Base-by-base conservation (phyloP, 1,140 invertebrate species). In the Drosophila tristis region DNA sequence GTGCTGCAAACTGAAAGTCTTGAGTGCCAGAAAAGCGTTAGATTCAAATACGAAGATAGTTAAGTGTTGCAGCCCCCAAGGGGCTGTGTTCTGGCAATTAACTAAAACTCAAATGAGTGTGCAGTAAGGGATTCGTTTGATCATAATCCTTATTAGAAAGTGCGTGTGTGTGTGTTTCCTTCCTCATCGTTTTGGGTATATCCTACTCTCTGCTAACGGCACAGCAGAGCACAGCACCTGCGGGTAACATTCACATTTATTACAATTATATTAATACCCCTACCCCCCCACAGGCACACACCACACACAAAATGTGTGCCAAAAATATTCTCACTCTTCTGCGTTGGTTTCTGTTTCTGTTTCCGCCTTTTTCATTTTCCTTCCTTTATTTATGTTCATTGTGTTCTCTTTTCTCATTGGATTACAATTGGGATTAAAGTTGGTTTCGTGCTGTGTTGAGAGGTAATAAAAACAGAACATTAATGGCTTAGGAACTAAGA, bases 181-280 rank as follows among this genome's bases (percentile, higher is more conserved):
- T 39, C 11, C 35, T 13, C 35, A 13, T 39, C 35, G 35, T 35
- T 35, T 35, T 8, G 9, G 31, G 31, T 11, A 8, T 9, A 35
- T 35, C 31, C 2, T 5, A 9, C 23, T 16, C 8, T 23, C 1
- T 23, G 31, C 5, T n/a, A 39, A 39, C 4, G 13, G 31, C 31
- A 35, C 31, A 35, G 23, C 23, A 25, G 3, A 25, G 23, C 49
- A 63, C 54, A 74, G 58, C 80, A 71, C 75, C 76, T 71, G 51
- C 44, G 80, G 80, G 71, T 74, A 82, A 82, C 57, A 62, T 70
- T 59, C 63, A 48, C 80, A 78, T 84, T 74, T 82, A 81, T 82
- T 78, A 51, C 63, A 68, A 31, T 68, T 70, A 56, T 13, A 16
- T 56, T 48, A 48, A 55, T 68, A 31, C 5, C 31, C 8, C 9